phyloP scores from a whole-genome alignment of 2,888 invertebrate species.

The Lathronympha strigana region DNA sequence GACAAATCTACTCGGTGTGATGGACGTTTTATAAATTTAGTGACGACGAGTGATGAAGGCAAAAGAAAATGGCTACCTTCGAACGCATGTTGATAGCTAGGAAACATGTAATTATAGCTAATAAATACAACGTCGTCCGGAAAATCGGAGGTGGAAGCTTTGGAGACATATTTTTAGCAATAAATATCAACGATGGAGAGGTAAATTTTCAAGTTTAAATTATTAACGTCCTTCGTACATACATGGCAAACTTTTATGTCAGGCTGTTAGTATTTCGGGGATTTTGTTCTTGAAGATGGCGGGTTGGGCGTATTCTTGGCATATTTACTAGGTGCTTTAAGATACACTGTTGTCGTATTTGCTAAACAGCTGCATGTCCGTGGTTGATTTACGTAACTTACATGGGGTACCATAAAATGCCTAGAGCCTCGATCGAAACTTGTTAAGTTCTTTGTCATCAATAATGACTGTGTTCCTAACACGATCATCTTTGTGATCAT shows the following conservation, averaged over 20 bases:
- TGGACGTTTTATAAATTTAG: slow-evolving; percentile 70
- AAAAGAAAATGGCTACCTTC: slow-evolving; percentile 81
- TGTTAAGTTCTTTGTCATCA: slow-evolving; percentile 37
- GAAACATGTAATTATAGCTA: slow-evolving; percentile 86
- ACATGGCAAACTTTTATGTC: slow-evolving; percentile 55
- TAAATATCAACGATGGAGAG: slow-evolving; percentile 95
- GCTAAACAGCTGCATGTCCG: slow-evolving; percentile 9
- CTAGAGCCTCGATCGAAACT: slow-evolving; percentile 35
- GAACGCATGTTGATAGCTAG: slow-evolving; percentile 76
- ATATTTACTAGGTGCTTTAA: slow-evolving; percentile 19
- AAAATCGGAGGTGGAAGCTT: slow-evolving; percentile 99
- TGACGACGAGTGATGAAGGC: slow-evolving; percentile 77
- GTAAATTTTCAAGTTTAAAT: slow-evolving; percentile 75
- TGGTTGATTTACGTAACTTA: slow-evolving; percentile 44
- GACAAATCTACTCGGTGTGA: slow-evolving; percentile 69
- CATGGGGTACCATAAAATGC: slow-evolving; percentile 27
- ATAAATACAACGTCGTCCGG: slow-evolving; percentile 96
- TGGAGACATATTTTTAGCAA: slow-evolving; percentile 99
- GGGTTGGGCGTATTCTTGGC: slow-evolving; percentile 62
- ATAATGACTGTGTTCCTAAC: slow-evolving; percentile 25
- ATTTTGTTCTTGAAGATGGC: slow-evolving; percentile 72
- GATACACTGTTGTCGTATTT: slow-evolving; percentile 16
- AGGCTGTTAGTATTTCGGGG: slow-evolving; percentile 68
- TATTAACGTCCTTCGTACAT: slow-evolving; percentile 47
- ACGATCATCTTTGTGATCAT: background rate